These are phyloP conservation scores for Semnornis frantzii DNA, from an alignment of 2,113 vertebrate species.

Conservation along the genomic window DNA sequence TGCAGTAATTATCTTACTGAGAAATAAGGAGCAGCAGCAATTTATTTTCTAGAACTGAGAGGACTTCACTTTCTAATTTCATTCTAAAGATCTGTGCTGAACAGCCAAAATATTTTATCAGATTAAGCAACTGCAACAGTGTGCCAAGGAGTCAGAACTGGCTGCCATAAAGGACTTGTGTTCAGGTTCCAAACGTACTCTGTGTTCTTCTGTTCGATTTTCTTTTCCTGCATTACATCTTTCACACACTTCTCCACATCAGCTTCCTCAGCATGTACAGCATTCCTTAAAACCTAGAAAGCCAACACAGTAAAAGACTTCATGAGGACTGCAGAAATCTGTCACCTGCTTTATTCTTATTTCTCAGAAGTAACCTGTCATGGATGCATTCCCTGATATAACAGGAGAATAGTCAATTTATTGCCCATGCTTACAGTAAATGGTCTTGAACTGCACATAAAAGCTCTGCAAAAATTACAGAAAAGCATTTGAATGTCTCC, in stretches of 20 bases:
- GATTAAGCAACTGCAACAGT: neutral
- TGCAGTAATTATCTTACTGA: neutral
- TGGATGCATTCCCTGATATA: neutral
- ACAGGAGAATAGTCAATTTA: neutral
- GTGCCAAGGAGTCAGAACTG: neutral
- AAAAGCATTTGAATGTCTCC: too few relatives aligned
- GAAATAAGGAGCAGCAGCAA: neutral
- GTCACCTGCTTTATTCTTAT: neutral
- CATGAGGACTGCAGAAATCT: neutral
- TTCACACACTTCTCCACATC: slow-evolving; percentile 79
- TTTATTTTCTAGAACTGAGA: neutral
- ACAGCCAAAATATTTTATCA: neutral
- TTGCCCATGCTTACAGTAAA: neutral
- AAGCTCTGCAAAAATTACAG: neutral
- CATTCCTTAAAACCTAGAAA: slow-evolving; percentile 83
- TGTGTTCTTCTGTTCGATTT: slow-evolving; percentile 80
- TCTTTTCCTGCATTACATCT: slow-evolving; percentile 88
- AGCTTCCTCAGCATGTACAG: slow-evolving; percentile 73
- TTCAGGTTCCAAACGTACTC: slow-evolving; percentile 70
- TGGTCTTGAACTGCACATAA: neutral
- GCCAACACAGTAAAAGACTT: neutral
- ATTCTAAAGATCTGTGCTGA: neutral
- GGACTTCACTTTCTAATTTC: neutral
- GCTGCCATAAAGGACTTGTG: neutral
- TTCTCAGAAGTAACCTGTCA: neutral